phyloP scores from a whole-genome alignment of 2,888 invertebrate species.

The Muscina levida region DNA sequence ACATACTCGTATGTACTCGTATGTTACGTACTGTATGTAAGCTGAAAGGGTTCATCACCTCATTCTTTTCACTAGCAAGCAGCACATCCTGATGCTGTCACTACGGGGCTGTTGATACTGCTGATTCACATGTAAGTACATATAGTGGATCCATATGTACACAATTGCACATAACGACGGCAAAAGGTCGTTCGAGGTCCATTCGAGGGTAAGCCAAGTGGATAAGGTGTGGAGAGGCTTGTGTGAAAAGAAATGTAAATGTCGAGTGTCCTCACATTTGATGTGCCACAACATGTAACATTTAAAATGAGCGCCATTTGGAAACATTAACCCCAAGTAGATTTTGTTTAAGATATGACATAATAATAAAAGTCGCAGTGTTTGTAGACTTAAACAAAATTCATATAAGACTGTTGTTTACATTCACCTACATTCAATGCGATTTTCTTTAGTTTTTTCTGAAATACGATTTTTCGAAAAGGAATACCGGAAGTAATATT shows the following conservation, averaged over 20 bases:
- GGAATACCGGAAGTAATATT: conserved; percentile 33
- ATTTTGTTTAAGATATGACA: conserved; percentile 19
- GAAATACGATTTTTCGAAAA: not conserved
- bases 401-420: conserved; percentile 19
- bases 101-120: not conserved
- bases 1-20: no score
- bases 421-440: not conserved
- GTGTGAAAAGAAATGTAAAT: conserved; percentile 19
- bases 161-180: no score
- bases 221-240: not conserved
- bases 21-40: no score
- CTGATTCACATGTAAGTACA: no score
- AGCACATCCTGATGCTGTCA: not conserved
- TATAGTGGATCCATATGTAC: no score
- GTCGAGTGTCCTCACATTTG: conserved; percentile 14
- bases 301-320: conserved; percentile 14
- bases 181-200: not conserved
- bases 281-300: not conserved
- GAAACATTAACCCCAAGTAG: not conserved
- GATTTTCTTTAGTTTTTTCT: not conserved
- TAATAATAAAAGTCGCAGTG: not conserved
- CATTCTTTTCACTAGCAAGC: conserved; percentile 45
- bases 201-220: not conserved
- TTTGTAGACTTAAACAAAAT: conserved; percentile 31
- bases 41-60: no score